phyloP scores from a whole-genome alignment of 2,797 vertebrate genomes.

The Chromis chromis region DNA sequence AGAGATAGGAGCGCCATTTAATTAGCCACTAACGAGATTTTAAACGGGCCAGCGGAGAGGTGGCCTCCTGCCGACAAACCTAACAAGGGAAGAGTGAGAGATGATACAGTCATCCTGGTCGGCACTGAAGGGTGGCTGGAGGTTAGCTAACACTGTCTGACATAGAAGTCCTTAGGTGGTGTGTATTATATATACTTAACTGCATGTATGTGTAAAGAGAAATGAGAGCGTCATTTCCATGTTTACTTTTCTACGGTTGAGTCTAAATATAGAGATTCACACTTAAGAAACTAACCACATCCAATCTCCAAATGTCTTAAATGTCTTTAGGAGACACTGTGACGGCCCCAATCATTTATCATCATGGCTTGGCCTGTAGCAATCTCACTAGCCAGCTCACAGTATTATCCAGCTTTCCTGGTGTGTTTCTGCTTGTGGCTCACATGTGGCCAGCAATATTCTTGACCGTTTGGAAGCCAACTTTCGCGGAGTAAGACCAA shows the following conservation, averaged over 20 bases:
- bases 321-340: slow-evolving; percentile 8
- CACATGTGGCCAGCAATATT: slow-evolving; percentile 58
- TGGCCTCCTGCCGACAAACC: slow-evolving; percentile 76
- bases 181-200: background rate
- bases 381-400: slow-evolving; percentile 12
- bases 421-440: slow-evolving; percentile 47
- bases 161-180: slow-evolving; percentile 13
- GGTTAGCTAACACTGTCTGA: slow-evolving; percentile 56
- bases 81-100: slow-evolving; percentile 71
- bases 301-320: background rate
- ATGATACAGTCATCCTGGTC: slow-evolving; percentile 52
- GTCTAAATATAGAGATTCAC: slow-evolving; percentile 24
- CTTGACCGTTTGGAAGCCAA: slow-evolving; percentile 69
- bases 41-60: slow-evolving; percentile 83
- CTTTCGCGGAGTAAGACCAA: slow-evolving; percentile 73
- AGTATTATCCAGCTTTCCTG: slow-evolving; percentile 37
- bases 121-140: slow-evolving; percentile 62
- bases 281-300: background rate
- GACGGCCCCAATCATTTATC: slow-evolving; percentile 12
- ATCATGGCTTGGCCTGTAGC: slow-evolving; percentile 9
- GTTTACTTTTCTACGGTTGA: slow-evolving; percentile 13
- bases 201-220: slow-evolving; percentile 1
- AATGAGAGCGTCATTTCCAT: slow-evolving; percentile 10
- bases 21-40: slow-evolving; percentile 87
- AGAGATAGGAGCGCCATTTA: slow-evolving; percentile 82